Base-by-base conservation (phyloP, 2,888 invertebrate species). In the Brachynemurus nebulosus region DNA sequence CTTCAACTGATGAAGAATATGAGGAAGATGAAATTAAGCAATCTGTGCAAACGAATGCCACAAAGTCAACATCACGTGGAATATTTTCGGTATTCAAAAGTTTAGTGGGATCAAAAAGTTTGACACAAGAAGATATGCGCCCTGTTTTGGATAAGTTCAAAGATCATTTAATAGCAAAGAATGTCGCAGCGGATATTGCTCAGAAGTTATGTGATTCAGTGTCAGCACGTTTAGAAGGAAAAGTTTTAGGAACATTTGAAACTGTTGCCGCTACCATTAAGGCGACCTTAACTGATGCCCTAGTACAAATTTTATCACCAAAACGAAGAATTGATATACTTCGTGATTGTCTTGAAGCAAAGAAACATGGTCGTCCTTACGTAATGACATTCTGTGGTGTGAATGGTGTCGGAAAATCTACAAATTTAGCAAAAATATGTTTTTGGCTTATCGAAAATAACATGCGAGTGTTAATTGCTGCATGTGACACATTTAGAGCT, bases 381-480 rank as follows among this genome's bases (percentile, higher is more conserved):
- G 83, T 91, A 7, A 86, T 97, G 72, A 76, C 91, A 0, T 99
- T 99, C 61, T 99, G 98, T 65, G 98, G 98, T 47, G 98, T 80
- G 52, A 98, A 99, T 65, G 98, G 98, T 12, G 98, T 98, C 0
- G 98, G 98, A 42, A 98, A 98, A 59, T 96, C 95, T 0, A 98
- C 98, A 2, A 98, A 99, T 69, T 69, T 98, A 42, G 97, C 98
- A 0, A 98, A 99, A 77, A 95, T 98, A 54, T 92, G 95, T 57
- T 98, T 98, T 68, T 99, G 98, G 98, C 69, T 98, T 54, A 89
- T 97, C 50, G 97, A 98, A 68, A 99, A 99, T 65, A 86, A 89
- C 55, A 78, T 93, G 62, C 80, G 85, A 25, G 98, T 98, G 25
- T 68, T 98, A 58, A 96, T 98, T 50, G 98, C 98, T 6, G 98